Conservation (phyloP, 1,140 invertebrate species). For the Potamilus streckersoni region DNA sequence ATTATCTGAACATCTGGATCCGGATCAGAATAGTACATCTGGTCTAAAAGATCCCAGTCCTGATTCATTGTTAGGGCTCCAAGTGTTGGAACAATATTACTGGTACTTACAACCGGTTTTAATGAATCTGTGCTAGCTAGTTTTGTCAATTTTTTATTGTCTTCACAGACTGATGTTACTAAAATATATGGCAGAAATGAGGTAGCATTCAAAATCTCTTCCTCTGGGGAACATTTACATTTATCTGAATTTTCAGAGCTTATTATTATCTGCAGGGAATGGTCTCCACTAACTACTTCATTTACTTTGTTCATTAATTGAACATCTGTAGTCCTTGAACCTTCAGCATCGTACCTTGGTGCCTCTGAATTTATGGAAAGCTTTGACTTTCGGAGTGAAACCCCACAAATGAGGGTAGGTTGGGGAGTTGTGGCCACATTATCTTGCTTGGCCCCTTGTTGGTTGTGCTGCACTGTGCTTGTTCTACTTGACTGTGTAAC, state of each 20-base stretch:
- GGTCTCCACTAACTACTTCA: slow-evolving; percentile 69
- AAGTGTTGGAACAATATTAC: slow-evolving; percentile 38
- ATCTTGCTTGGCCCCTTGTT: no score
- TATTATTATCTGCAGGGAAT: slow-evolving; percentile 34
- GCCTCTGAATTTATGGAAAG: slow-evolving; percentile 29
- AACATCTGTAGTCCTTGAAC: slow-evolving; percentile 62
- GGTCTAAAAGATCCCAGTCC: slow-evolving; percentile 37
- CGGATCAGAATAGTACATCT: slow-evolving; percentile 51
- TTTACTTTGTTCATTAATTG: slow-evolving; percentile 76
- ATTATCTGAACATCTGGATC: slow-evolving; percentile 61
- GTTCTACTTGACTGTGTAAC: slow-evolving; percentile 19
- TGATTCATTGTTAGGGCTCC: slow-evolving; percentile 37
- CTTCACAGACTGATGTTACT: slow-evolving; percentile 39
- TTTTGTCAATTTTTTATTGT: slow-evolving; percentile 22
- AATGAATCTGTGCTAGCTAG: slow-evolving; percentile 28
- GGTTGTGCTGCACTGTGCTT: no score
- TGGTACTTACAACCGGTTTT: slow-evolving; percentile 27
- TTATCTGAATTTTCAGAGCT: slow-evolving; percentile 32
- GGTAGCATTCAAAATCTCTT: slow-evolving; percentile 30
- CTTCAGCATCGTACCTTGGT: slow-evolving; percentile 22
- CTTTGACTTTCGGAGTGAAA: slow-evolving; percentile 49
- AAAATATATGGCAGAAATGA: slow-evolving; percentile 49
- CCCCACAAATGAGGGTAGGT: slow-evolving; percentile 60
- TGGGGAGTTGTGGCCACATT: slow-evolving; percentile 15
- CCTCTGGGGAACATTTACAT: slow-evolving; percentile 52